Percentiles rank a stretch among this genome's conserved stretches.
phyloP scores from a whole-genome alignment of 2,888 invertebrate species.

The Acrobeloides nanus region DNA sequence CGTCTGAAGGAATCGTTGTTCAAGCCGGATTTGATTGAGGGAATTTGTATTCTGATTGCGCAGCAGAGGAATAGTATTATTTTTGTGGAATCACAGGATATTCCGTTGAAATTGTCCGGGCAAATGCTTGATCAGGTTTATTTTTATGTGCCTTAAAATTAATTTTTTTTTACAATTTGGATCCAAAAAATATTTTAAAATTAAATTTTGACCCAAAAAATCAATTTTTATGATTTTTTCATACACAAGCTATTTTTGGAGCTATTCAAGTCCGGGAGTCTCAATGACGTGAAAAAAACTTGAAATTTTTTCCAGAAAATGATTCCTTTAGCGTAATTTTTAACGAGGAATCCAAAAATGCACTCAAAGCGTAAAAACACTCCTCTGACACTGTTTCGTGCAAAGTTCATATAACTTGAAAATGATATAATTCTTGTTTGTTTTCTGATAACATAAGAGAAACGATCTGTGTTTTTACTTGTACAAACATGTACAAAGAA shows the following conservation, averaged over 20 bases:
- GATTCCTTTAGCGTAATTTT: no score
- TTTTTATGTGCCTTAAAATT: not conserved
- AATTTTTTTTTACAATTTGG: not conserved
- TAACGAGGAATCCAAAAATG: no score
- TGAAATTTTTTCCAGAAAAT: no score
- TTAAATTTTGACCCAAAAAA: not conserved
- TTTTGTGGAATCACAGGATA: slow-evolving; percentile 58
- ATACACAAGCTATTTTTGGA: not conserved
- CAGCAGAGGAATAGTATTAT: slow-evolving; percentile 94
- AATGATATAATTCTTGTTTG: no score
- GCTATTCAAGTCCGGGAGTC: no score
- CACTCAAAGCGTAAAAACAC: no score
- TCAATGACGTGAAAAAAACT: no score
- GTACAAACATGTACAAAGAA: no score
- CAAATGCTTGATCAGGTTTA: slow-evolving; percentile 64
- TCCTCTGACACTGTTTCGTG: no score
- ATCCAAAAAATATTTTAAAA: not conserved
- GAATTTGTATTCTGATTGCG: slow-evolving; percentile 84
- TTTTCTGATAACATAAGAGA: no score
- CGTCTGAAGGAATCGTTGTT: slow-evolving; percentile 88
- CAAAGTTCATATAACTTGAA: no score
- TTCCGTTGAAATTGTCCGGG: slow-evolving; percentile 69
- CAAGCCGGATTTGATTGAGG: slow-evolving; percentile 80
- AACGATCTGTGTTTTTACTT: no score
- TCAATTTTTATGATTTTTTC: slow-evolving; percentile 1